Percentiles rank a stretch among this genome's conserved stretches.
Evolutionary conservation across 2,113 vertebrate species (phyloP).

Genomic region (Gulo gulo): DNA sequence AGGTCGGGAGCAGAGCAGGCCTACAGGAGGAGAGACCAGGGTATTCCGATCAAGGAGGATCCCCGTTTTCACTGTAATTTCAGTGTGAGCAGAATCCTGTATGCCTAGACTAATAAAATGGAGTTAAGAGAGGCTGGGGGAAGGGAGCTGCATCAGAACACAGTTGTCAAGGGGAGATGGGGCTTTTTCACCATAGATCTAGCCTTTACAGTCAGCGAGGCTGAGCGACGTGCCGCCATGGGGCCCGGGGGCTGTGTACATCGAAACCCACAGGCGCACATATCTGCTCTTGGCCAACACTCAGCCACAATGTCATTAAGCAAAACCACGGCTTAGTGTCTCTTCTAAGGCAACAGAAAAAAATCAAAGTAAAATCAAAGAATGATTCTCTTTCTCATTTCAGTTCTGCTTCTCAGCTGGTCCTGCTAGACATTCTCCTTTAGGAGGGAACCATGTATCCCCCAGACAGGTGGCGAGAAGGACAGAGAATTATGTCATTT

Average conservation of each 20-base stretch:
- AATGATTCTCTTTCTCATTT: neutral
- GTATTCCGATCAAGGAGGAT: neutral
- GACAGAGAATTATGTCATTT: neutral
- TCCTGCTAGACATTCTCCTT: neutral
- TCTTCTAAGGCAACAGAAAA: neutral
- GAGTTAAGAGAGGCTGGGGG: neutral
- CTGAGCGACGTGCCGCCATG: neutral
- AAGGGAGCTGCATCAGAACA: neutral
- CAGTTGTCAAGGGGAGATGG: neutral
- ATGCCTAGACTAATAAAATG: neutral
- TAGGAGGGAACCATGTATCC: neutral
- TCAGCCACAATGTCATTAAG: neutral
- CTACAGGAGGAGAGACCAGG: neutral
- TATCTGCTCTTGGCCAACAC: neutral
- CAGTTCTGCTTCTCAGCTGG: neutral
- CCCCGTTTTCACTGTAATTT: constrained; percentile 15
- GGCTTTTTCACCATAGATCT: neutral
- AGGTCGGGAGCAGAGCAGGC: neutral
- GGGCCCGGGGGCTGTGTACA: neutral
- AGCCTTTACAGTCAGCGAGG: neutral
- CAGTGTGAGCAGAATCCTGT: neutral
- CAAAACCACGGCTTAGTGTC: neutral
- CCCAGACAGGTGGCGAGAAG: neutral
- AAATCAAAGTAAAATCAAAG: neutral
- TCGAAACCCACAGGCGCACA: neutral